Percentiles rank a stretch among this genome's conserved stretches.
phyloP scores from a whole-genome alignment of 2,797 vertebrate genomes.

The Gallirallus australis region DNA sequence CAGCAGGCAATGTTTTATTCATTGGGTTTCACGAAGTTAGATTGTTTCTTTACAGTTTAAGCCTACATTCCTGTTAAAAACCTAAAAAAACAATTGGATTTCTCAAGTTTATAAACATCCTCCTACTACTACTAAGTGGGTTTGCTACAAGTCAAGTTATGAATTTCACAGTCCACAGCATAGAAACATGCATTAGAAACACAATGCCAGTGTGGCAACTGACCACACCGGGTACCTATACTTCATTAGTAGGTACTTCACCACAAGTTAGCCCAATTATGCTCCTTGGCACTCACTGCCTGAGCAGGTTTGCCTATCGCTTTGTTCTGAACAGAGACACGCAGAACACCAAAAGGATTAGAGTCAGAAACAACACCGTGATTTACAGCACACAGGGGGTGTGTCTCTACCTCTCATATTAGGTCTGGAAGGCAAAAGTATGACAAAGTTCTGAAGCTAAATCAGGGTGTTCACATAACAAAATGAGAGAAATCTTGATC shows the following conservation, averaged over 20 bases:
- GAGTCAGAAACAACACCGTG: constrained; percentile 12
- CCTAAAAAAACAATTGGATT: not conserved
- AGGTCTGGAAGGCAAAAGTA: not conserved
- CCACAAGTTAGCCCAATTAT: not conserved
- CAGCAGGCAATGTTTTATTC: not conserved
- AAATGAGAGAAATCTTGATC: constrained; percentile 51
- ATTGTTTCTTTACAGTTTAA: not conserved
- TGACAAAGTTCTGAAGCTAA: constrained; percentile 31
- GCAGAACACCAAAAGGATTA: not conserved
- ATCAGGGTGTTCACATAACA: constrained; percentile 12
- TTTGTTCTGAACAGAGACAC: not conserved
- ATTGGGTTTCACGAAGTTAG: not conserved
- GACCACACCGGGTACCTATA: not conserved
- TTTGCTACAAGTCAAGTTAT: not conserved
- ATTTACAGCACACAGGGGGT: not conserved
- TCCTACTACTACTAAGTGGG: not conserved
- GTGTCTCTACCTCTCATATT: not conserved
- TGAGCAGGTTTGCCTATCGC: not conserved
- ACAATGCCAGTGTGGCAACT: not conserved
- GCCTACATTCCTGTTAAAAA: not conserved
- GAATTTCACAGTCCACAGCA: not conserved
- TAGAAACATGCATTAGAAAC: constrained; percentile 13
- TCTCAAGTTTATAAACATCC: not conserved
- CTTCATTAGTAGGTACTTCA: not conserved
- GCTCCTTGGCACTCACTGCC: not conserved